Evolutionary conservation across 1,140 invertebrate genomes (phyloP).

Genomic region (Drosophila bocqueti): DNA sequence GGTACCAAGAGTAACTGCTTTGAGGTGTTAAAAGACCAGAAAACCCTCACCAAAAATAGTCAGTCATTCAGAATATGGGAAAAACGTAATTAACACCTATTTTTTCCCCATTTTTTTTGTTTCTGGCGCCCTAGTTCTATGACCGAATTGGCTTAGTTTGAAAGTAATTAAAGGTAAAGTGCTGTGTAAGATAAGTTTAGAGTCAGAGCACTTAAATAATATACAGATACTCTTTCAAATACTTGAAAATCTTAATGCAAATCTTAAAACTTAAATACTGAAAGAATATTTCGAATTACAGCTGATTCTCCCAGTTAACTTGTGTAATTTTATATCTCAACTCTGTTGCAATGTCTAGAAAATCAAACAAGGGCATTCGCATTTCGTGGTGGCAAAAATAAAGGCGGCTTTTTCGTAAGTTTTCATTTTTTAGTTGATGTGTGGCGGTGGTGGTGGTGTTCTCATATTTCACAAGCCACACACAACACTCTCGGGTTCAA

Average conservation of each 20-base stretch:
- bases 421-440: slow-evolving; percentile 39
- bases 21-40: slow-evolving; percentile 7
- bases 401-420: slow-evolving; percentile 28
- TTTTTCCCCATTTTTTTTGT: neutral
- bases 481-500: slow-evolving; percentile 61
- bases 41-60: slow-evolving; percentile 19
- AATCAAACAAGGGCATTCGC: slow-evolving; percentile 21
- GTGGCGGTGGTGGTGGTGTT: slow-evolving; percentile 34
- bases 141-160: neutral
- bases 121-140: slow-evolving; percentile 20
- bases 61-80: slow-evolving; percentile 18
- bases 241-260: neutral
- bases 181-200: neutral
- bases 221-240: neutral
- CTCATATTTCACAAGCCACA: slow-evolving; percentile 73
- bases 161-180: slow-evolving; percentile 17
- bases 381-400: slow-evolving; percentile 4
- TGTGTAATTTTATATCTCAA: neutral
- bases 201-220: neutral
- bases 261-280: neutral
- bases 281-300: neutral
- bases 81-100: slow-evolving; percentile 36
- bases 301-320: too few species aligned
- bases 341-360: neutral
- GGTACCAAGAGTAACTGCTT: slow-evolving; percentile 20